phyloP scores from a whole-genome alignment of 2,113 vertebrate genomes.

The Bathybates hornii region DNA sequence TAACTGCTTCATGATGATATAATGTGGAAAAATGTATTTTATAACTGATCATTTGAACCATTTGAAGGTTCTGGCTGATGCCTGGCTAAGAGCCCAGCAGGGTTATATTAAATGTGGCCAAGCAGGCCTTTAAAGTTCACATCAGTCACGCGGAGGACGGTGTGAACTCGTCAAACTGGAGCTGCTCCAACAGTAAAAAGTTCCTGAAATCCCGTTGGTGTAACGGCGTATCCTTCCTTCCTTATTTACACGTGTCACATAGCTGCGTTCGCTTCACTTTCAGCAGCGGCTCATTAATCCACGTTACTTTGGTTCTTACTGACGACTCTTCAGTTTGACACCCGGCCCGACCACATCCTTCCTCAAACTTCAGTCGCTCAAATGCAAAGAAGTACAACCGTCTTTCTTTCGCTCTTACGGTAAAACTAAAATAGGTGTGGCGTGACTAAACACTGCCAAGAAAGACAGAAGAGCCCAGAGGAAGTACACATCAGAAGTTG shows the following conservation, averaged over 20 bases:
- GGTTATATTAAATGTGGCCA: neutral
- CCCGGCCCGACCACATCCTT: constrained; percentile 26
- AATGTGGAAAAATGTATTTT: neutral
- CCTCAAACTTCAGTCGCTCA: neutral
- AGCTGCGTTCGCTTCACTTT: neutral
- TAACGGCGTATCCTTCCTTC: neutral
- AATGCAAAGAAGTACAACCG: neutral
- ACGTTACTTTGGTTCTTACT: neutral
- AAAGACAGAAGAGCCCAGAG: neutral
- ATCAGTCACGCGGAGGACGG: neutral
- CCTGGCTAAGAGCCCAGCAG: neutral
- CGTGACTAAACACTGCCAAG: neutral
- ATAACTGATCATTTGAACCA: neutral
- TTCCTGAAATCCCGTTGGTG: neutral
- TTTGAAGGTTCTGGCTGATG: fast-evolving
- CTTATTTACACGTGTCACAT: neutral
- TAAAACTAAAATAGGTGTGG: neutral
- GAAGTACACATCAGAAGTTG: constrained; percentile 25
- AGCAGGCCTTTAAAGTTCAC: neutral
- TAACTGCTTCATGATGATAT: neutral
- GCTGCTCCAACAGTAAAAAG: neutral
- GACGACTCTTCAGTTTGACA: neutral
- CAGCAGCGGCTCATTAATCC: neutral
- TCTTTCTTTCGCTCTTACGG: neutral
- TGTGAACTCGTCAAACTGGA: neutral